These are phyloP conservation scores for Protobothrops mucrosquamatus DNA, from an alignment of 2,113 vertebrate species.

Conservation along the genomic window DNA sequence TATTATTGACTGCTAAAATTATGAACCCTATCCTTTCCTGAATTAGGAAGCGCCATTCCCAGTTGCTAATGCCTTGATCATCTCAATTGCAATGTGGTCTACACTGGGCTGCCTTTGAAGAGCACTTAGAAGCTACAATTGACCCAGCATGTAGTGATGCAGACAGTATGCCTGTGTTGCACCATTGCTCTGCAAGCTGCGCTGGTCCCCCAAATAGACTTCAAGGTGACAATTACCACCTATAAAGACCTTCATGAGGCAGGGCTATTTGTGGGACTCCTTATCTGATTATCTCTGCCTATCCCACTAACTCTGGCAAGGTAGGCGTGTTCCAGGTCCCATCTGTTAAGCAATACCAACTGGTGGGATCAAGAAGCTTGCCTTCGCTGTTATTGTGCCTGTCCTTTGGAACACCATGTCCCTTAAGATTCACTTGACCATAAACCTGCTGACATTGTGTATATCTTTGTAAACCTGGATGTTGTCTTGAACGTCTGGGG, in stretches of 20 bases:
- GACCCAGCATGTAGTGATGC: neutral
- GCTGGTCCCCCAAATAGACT: neutral
- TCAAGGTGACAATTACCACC: neutral
- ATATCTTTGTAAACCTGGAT: neutral
- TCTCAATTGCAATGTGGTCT: neutral
- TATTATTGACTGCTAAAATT: neutral
- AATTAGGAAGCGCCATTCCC: neutral
- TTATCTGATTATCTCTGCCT: neutral
- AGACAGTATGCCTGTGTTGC: neutral
- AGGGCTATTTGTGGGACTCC: neutral
- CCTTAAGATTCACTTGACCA: neutral
- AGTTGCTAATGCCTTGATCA: neutral
- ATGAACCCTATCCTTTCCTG: neutral
- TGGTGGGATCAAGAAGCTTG: neutral
- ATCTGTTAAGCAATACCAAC: neutral
- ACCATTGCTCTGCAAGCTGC: neutral
- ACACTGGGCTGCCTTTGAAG: neutral
- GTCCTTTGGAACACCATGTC: neutral
- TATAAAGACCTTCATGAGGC: neutral
- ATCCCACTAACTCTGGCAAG: neutral
- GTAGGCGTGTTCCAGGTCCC: neutral
- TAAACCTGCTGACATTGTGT: neutral
- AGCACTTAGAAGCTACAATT: neutral
- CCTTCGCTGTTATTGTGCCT: neutral
- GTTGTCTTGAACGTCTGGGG: neutral